phyloP scores from a whole-genome alignment of 2,113 vertebrate species.

The Natator depressus region DNA sequence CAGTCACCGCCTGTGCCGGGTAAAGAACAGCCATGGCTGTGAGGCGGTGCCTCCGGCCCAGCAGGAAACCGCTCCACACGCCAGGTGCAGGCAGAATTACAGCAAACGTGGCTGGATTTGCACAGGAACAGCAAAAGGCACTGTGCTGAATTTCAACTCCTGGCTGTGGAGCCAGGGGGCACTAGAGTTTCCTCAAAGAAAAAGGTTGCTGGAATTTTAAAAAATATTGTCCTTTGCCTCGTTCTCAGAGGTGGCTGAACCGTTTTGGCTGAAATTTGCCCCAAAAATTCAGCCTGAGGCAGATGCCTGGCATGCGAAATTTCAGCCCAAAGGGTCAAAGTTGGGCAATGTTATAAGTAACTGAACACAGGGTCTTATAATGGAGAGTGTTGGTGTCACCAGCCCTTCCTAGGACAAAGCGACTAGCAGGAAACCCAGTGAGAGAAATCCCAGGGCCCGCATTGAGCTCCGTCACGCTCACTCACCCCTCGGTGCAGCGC shows the following conservation, averaged over 20 bases:
- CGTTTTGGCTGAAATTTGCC: neutral
- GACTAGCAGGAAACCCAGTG: accelerated
- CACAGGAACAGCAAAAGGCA: neutral
- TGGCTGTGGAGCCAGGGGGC: neutral
- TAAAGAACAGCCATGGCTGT: neutral
- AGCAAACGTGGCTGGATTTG: neutral
- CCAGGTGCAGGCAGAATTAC: neutral
- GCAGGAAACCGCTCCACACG: neutral
- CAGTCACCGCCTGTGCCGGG: slow-evolving; percentile 84
- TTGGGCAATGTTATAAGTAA: neutral
- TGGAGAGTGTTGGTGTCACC: accelerated
- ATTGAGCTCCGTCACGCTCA: neutral
- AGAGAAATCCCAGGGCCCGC: neutral
- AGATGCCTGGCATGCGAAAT: neutral
- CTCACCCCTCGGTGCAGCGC: slow-evolving; percentile 94
- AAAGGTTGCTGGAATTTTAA: neutral
- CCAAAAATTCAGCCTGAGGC: neutral
- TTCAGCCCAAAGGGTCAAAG: neutral
- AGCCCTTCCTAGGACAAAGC: neutral
- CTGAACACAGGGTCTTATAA: neutral
- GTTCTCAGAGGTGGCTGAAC: neutral
- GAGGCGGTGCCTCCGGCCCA: neutral
- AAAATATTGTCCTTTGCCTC: neutral
- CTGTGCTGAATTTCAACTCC: neutral
- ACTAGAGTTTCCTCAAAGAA: neutral